Percentiles rank a stretch among this genome's conserved stretches.
phyloP scores from a whole-genome alignment of 2,113 vertebrate species.

The Cynopterus brachyotis region DNA sequence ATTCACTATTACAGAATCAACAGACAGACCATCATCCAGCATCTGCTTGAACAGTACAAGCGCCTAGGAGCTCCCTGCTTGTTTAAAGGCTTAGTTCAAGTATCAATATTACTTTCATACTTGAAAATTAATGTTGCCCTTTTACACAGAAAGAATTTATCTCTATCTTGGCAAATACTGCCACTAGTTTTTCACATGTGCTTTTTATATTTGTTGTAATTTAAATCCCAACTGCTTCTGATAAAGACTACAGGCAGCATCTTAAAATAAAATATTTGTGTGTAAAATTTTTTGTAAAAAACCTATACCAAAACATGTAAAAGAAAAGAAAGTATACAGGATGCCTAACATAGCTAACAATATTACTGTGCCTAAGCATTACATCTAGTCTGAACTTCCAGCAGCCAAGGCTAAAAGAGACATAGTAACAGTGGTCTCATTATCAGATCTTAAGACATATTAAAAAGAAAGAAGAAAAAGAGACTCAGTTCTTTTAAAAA shows the following conservation, averaged over 20 bases:
- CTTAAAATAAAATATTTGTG: not conserved
- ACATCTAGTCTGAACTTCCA: not conserved
- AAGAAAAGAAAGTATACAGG: not conserved
- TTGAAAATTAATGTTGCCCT: not conserved
- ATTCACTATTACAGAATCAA: not conserved
- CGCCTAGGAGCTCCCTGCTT: not conserved
- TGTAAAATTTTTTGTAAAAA: not conserved
- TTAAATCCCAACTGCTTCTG: not conserved
- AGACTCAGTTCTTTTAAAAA: constrained; percentile 2
- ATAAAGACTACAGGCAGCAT: not conserved
- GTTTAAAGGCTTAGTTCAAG: not conserved
- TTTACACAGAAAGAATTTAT: not conserved
- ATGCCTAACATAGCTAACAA: not conserved
- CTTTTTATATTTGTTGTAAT: not conserved
- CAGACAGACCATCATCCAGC: not conserved
- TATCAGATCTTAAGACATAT: not conserved
- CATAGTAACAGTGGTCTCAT: not conserved
- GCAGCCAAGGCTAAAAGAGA: not conserved
- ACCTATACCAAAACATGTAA: not conserved
- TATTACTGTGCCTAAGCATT: not conserved
- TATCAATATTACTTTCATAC: not conserved
- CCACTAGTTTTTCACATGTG: not conserved
- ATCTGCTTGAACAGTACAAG: not conserved
- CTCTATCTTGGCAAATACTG: not conserved
- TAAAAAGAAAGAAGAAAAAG: not conserved